phyloP scores from a whole-genome alignment of 2,113 vertebrate genomes.

The Mesocricetus auratus region DNA sequence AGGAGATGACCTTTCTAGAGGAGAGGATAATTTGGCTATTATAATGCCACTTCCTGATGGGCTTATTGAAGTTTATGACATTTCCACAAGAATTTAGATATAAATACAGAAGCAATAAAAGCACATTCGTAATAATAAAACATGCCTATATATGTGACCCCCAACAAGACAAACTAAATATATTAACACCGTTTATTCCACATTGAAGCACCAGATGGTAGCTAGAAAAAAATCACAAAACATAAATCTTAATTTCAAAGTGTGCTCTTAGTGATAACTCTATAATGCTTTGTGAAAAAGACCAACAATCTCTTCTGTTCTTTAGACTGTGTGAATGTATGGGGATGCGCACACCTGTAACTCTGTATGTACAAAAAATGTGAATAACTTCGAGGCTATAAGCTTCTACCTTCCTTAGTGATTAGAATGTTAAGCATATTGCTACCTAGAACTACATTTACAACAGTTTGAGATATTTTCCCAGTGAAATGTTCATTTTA shows the following conservation, averaged over 20 bases:
- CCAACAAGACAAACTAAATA: slow-evolving; percentile 59
- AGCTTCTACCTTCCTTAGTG: background rate
- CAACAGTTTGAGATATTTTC: background rate
- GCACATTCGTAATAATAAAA: slow-evolving; percentile 49
- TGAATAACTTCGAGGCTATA: background rate
- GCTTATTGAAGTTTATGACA: slow-evolving; percentile 52
- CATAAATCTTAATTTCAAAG: slow-evolving; percentile 17
- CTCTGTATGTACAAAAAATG: background rate
- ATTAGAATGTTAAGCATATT: background rate
- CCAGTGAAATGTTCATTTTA: background rate
- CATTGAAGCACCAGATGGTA: background rate
- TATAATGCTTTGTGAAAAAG: background rate
- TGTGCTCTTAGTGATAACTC: background rate
- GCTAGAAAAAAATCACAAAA: background rate
- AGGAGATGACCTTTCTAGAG: slow-evolving; percentile 57
- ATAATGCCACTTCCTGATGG: slow-evolving; percentile 17
- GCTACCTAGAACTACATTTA: background rate
- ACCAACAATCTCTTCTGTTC: background rate
- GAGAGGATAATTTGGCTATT: slow-evolving; percentile 2
- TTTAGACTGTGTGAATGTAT: background rate
- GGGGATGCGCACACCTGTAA: background rate
- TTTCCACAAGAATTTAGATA: slow-evolving; percentile 69
- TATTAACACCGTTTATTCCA: slow-evolving; percentile 44
- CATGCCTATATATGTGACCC: slow-evolving; percentile 27
- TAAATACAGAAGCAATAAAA: slow-evolving; percentile 58